These are phyloP conservation scores for Rhipidura dahli DNA, from an alignment of 2,113 vertebrate genomes.

Conservation along the genomic window DNA sequence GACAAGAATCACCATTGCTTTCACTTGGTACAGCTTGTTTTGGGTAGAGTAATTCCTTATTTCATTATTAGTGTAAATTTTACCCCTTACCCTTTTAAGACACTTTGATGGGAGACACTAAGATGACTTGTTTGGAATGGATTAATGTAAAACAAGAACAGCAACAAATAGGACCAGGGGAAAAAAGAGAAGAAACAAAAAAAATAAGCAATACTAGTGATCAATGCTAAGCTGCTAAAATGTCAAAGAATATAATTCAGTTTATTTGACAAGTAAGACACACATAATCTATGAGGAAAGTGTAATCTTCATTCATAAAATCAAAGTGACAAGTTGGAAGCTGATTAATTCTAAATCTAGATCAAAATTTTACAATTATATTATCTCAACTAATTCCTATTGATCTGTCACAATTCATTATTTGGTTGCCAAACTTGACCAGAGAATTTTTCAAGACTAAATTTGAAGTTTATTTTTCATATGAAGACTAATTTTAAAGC, in stretches of 20 bases:
- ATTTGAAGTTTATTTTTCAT: not conserved
- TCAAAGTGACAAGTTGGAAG: not conserved
- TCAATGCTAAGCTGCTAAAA: not conserved
- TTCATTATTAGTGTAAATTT: not conserved
- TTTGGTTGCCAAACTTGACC: not conserved
- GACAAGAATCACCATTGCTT: not conserved
- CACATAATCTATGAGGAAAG: not conserved
- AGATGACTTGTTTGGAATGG: not conserved
- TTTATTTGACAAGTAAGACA: not conserved
- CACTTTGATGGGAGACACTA: not conserved
- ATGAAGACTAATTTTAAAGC: not conserved
- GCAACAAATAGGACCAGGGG: not conserved
- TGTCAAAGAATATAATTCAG: not conserved
- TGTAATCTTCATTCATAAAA: not conserved
- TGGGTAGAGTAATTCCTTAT: not conserved
- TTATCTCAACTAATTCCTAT: not conserved
- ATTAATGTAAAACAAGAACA: not conserved
- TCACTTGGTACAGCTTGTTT: not conserved
- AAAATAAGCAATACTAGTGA: not conserved
- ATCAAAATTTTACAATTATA: not conserved
- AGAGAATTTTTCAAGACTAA: not conserved
- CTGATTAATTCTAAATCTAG: not conserved
- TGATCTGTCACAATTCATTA: not conserved
- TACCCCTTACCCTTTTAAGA: not conserved
- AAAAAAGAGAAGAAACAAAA: not conserved